Evolutionary conservation across 2,888 invertebrate species (phyloP).

Genomic region (Himalopsyche kuldschensis): DNA sequence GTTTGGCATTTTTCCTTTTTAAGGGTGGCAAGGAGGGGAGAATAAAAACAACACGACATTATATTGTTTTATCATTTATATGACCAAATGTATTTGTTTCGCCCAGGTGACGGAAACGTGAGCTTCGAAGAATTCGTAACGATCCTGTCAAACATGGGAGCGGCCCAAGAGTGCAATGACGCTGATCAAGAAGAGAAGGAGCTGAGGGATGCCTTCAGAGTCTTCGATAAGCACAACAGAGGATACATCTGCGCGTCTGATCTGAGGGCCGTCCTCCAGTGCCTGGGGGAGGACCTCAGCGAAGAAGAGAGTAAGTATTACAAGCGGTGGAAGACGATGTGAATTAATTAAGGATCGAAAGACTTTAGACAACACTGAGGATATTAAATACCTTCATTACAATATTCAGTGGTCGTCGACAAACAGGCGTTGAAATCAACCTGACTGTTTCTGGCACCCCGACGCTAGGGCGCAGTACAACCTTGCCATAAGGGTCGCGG

Average conservation of each 20-base stretch:
- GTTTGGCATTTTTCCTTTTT: too few species aligned
- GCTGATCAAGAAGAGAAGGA: slow-evolving; percentile 83
- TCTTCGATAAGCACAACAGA: slow-evolving; percentile 90
- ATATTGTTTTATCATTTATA: too few species aligned
- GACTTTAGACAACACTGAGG: too few species aligned
- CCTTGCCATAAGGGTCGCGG: too few species aligned
- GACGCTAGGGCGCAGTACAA: too few species aligned
- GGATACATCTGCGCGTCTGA: slow-evolving; percentile 90
- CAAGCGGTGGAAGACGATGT: background rate
- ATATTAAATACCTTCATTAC: too few species aligned
- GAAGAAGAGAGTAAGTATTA: slow-evolving; percentile 81
- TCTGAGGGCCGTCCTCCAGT: slow-evolving; percentile 82
- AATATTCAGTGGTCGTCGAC: too few species aligned
- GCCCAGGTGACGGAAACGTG: slow-evolving; percentile 79
- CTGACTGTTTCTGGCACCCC: too few species aligned
- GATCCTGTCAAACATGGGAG: slow-evolving; percentile 66
- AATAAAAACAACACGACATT: too few species aligned
- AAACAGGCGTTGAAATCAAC: too few species aligned
- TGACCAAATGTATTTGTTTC: background rate
- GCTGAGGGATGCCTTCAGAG: slow-evolving; percentile 81
- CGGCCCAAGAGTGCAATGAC: slow-evolving; percentile 61
- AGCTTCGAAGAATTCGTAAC: slow-evolving; percentile 88
- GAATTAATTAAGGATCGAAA: background rate
- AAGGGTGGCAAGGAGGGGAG: too few species aligned
- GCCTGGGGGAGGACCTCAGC: slow-evolving; percentile 83